Base-by-base conservation (phyloP, 2,113 vertebrate genomes). In the Herpetotheres cachinnans region DNA sequence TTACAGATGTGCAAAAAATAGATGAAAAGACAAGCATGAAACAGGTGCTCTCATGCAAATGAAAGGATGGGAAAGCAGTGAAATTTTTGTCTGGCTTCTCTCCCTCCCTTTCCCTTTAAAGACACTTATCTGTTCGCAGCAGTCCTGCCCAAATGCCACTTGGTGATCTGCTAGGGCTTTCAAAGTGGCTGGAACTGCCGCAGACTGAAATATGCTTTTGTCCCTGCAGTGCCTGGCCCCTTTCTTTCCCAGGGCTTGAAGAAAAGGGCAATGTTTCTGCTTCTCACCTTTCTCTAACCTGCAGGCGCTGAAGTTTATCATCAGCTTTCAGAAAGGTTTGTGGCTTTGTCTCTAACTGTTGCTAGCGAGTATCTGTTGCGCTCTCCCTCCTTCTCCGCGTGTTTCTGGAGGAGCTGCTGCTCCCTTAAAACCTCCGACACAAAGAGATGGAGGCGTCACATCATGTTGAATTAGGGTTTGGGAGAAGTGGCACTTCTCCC, bases 371-470 rank as follows among this genome's bases (percentile, higher is more conserved):
- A 36, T 46, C 34, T 46, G 19, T 36, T 62, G 54, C 19, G 17
- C 24, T 89, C 26, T 71, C 3, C 46, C 6, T 61, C 11, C 19
- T 86, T 6, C 71, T 52, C 32, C 40, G 30, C 0, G 2, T 38
- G 21, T 58, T 77, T 74, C 4, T 4, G 44, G 16, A 74, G 40
- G n/a, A 77, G 38, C 30, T 55, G 44, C 40, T 61, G 34, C 42
- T 86, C n/a, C 36, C 40, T 96, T 44, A 16, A 85, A 93, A 12
- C 18, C 49, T 70, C 34, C 1, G 2, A n/a, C 11, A 44, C 63
- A 63, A 62, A 67, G 50, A 56, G 47, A 15, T 1, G 7, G 42
- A 94, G 58, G n/a, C 0, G 0, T 47, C 50, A 6, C 2, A 3
- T 56, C n/a, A 10, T 11, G 50, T 16, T n/a, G 52, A 58, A 29